Base-by-base conservation (phyloP, 2,888 invertebrate genomes). In the Blastobasis lacticolella region DNA sequence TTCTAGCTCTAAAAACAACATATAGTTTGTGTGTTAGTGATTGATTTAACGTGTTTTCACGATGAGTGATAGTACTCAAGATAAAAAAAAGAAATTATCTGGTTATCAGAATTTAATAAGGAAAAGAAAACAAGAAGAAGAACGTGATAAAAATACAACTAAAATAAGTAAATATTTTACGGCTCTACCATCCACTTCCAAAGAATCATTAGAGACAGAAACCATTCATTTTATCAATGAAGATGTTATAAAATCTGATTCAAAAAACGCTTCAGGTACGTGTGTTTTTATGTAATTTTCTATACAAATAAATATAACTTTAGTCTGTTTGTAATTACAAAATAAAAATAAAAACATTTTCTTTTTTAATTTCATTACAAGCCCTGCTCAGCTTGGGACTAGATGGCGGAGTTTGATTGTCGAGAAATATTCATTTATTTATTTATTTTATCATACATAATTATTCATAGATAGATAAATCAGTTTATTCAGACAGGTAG, bases 11-110 rank as follows among this genome's bases (percentile, higher is more conserved):
- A 41, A 41, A 41, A 41, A 41, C 41, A 41, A 41, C 38, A 38
- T 40, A 48, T 40, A 23, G 23, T 23, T 23, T 23, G 23, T 48
- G 47, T 43, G 44, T 48, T 52, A 52, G 48, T 52, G 51, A 52
- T 52, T 52, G 51, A 48, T 48, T 52, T 52, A 52, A 52, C 48
- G 23, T 52, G 48, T 52, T 48, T 52, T 36, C 51, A 52, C 48
- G 48, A 52, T 52, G 48, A 48, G 48, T 52, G 48, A 49, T 52
- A 45, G 40, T 41, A 41, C 7, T 41, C 41, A 41, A 41, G 41
- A 41, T 41, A 47, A 53, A 53, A 53, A 53, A 50, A 53, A 52
- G 47, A 50, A 48, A 53, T 48, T 48, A 50, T 53, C 48, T 52
- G 49, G 43, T 46, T 52, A 49, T 43, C 49, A 52, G 52, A 52